These are phyloP conservation scores for Setophaga petechia DNA, from an alignment of 2,113 vertebrate genomes.

Conservation along the genomic window DNA sequence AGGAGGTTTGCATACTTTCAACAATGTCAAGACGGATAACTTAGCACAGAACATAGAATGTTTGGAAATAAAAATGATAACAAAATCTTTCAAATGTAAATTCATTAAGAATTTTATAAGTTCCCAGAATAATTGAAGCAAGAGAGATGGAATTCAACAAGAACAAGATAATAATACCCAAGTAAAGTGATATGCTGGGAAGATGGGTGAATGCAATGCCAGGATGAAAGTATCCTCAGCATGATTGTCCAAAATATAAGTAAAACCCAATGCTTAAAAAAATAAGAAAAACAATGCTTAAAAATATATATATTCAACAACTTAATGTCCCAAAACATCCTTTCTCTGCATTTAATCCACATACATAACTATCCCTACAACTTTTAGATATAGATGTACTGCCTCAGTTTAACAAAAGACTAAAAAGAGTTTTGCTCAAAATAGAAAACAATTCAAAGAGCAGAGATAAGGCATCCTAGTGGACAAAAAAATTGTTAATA, in stretches of 20 bases:
- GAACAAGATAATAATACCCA: not conserved
- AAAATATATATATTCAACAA: not conserved
- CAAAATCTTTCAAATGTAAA: not conserved
- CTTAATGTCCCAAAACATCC: not conserved
- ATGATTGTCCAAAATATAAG: not conserved
- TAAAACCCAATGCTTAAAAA: not conserved
- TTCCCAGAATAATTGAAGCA: not conserved
- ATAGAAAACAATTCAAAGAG: not conserved
- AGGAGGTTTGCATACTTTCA: not conserved
- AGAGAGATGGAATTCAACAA: not conserved
- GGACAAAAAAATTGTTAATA: not conserved
- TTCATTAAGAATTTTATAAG: not conserved
- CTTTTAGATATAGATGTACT: not conserved
- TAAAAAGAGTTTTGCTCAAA: not conserved
- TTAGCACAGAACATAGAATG: not conserved
- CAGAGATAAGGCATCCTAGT: not conserved
- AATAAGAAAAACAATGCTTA: not conserved
- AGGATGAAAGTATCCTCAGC: not conserved
- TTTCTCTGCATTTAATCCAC: not conserved
- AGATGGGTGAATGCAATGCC: not conserved
- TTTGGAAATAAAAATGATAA: not conserved
- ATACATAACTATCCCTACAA: not conserved
- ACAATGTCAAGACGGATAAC: not conserved
- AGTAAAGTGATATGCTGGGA: not conserved
- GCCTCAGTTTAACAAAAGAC: not conserved